These are phyloP conservation scores for Microcebus murinus DNA, from an alignment of 2,113 vertebrate species.

Conservation along the genomic window DNA sequence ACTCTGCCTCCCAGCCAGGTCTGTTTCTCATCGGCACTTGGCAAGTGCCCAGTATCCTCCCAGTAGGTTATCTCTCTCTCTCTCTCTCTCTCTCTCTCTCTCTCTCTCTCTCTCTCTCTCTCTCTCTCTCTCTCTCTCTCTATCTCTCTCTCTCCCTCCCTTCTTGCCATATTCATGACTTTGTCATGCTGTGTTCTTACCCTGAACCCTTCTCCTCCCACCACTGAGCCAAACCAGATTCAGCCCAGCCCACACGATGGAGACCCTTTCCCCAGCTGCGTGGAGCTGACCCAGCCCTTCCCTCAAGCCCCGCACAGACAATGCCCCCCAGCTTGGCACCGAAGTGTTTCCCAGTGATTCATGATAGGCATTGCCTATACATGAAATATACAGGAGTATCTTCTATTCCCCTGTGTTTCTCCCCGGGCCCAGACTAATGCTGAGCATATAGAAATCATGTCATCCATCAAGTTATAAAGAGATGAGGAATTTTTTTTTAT, in stretches of 20 bases:
- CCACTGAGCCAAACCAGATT: too few species aligned
- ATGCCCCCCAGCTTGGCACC: background rate
- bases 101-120: too few species aligned
- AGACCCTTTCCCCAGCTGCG: too few species aligned
- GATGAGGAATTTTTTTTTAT: background rate
- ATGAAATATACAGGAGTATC: background rate
- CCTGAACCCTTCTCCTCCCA: background rate
- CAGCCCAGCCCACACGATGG: background rate
- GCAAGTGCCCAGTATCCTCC: background rate
- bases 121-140: too few species aligned
- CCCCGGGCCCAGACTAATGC: background rate
- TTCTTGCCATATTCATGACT: background rate
- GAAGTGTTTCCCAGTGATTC: background rate
- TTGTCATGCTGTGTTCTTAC: too few species aligned
- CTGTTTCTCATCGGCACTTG: background rate
- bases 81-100: too few species aligned
- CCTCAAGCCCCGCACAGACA: background rate
- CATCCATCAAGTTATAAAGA: background rate
- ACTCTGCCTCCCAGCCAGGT: background rate
- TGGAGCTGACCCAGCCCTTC: background rate
- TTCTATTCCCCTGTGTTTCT: background rate
- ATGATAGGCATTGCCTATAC: fast-evolving
- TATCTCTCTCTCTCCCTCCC: too few species aligned
- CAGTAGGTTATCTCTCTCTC: too few species aligned
- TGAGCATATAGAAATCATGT: background rate